A percentile compares a stretch with the other conserved stretches of the same genome.
phyloP scores from a whole-genome alignment of 2,113 vertebrate species.

The Oreochromis aureus region DNA sequence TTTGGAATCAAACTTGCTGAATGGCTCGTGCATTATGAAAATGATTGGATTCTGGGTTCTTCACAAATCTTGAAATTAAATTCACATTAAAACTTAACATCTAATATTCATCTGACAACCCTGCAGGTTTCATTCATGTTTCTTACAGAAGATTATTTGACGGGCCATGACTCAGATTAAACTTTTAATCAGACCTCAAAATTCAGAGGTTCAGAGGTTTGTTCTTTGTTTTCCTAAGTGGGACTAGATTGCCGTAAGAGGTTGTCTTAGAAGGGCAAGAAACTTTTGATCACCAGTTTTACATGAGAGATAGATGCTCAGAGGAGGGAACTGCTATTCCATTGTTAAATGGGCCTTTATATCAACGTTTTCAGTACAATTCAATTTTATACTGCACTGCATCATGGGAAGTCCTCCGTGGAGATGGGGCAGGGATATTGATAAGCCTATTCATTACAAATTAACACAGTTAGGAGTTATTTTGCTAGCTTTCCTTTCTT shows the following conservation, averaged over 20 bases:
- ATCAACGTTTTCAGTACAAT: background rate
- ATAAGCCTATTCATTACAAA: background rate
- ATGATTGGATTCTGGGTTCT: background rate
- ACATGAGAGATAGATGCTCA: background rate
- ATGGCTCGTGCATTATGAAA: background rate
- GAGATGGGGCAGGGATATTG: background rate
- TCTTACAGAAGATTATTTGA: background rate
- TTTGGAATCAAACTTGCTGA: background rate
- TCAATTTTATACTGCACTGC: background rate
- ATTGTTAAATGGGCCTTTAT: background rate
- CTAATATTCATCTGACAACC: background rate
- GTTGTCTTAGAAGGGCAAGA: background rate
- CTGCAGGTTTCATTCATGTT: background rate
- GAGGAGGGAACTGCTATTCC: background rate
- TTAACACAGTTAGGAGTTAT: rapidly evolving
- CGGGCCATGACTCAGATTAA: background rate
- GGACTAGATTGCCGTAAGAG: background rate
- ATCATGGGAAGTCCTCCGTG: background rate
- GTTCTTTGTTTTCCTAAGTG: background rate
- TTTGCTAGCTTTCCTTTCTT: background rate
- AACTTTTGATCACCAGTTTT: background rate
- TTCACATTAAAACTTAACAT: background rate
- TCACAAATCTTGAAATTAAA: background rate
- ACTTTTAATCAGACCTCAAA: background rate
- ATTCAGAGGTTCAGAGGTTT: background rate